Percentiles rank a stretch among this genome's conserved stretches.
These are phyloP conservation scores for Falco rusticolus DNA, from an alignment of 2,797 vertebrate genomes.

Conservation along the genomic window DNA sequence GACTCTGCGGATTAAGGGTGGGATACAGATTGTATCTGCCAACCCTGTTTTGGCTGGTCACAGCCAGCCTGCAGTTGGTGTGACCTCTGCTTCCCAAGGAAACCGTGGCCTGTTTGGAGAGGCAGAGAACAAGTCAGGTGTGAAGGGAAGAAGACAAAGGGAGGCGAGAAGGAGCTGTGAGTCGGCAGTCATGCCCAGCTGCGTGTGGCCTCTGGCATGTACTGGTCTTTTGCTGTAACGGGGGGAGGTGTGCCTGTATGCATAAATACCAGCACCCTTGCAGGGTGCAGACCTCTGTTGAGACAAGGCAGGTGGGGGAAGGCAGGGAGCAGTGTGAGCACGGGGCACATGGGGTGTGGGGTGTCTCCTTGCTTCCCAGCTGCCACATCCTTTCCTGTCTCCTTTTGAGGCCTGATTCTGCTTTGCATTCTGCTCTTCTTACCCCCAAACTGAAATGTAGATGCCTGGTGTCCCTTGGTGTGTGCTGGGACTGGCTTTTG, in stretches of 20 bases:
- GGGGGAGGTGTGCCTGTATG: background rate
- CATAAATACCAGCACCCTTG: background rate
- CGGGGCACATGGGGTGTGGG: background rate
- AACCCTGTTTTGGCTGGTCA: constrained; percentile 23
- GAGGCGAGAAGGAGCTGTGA: background rate
- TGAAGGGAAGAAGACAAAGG: constrained; percentile 33
- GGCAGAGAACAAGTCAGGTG: constrained; percentile 32
- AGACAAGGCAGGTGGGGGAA: background rate
- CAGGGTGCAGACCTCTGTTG: background rate
- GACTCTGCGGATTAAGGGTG: background rate
- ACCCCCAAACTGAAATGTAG: background rate
- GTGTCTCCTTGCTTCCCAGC: background rate
- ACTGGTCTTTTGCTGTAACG: background rate
- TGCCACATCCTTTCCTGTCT: background rate
- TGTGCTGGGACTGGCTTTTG: background rate
- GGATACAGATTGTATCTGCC: constrained; percentile 52
- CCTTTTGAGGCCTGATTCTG: background rate
- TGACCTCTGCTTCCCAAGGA: constrained; percentile 48
- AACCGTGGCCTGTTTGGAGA: background rate
- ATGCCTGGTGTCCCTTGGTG: background rate
- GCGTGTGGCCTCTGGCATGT: background rate
- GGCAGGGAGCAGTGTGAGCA: background rate
- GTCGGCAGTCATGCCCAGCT: constrained; percentile 21
- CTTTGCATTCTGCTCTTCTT: background rate
- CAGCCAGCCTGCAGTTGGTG: background rate